Conservation (phyloP, 2,888 invertebrate genomes). For the Tetragnatha montana region DNA sequence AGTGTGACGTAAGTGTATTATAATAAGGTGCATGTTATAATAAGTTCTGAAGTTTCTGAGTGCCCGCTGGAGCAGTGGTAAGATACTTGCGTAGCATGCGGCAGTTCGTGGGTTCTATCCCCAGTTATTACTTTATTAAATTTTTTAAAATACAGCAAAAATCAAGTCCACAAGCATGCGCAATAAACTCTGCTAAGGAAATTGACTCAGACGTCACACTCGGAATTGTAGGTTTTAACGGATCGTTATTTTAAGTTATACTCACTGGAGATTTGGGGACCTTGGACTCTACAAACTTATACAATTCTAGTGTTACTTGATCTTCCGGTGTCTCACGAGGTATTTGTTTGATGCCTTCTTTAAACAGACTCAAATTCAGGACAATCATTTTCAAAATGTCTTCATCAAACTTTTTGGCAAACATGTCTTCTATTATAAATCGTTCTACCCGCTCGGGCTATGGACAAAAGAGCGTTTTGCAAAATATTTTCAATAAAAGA, state of each 20-base stretch:
- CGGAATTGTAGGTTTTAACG: too few species aligned
- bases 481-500: not conserved
- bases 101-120: too few species aligned
- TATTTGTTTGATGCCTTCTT: not conserved
- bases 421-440: conserved; percentile 21
- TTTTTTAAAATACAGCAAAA: too few species aligned
- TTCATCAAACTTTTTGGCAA: not conserved
- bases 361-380: not conserved
- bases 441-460: conserved; percentile 26
- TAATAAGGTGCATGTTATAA: too few species aligned
- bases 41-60: too few species aligned
- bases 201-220: too few species aligned
- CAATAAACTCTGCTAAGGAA: too few species aligned
- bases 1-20: too few species aligned
- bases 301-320: not conserved
- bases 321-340: not conserved
- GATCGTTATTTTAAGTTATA: not conserved
- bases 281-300: not conserved
- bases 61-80: too few species aligned
- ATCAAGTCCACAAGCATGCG: too few species aligned
- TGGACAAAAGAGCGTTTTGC: not conserved
- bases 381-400: not conserved
- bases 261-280: not conserved
- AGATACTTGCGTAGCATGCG: too few species aligned
- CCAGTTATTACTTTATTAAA: too few species aligned